These are phyloP conservation scores for Caenorhabditis tropicalis DNA, from an alignment of 1,140 invertebrate species.

Conservation along the genomic window DNA sequence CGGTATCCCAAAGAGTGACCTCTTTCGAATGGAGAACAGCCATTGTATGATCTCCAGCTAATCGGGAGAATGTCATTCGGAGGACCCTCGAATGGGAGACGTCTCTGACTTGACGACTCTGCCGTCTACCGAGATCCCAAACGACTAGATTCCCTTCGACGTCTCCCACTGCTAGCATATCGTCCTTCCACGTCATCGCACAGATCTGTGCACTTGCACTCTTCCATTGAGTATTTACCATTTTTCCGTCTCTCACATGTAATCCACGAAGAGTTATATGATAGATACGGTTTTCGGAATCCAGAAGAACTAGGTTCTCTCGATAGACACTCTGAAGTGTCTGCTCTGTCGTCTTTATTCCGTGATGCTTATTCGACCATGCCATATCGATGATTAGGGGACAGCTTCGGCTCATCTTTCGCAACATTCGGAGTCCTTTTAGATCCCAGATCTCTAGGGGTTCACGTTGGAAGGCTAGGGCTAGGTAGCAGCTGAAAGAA, in stretches of 20 bases:
- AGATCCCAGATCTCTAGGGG: constrained; percentile 71
- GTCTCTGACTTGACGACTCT: constrained; percentile 59
- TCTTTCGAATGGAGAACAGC: constrained; percentile 64
- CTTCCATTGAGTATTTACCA: constrained; percentile 72
- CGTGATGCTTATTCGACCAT: constrained; percentile 69
- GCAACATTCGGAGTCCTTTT: constrained; percentile 62
- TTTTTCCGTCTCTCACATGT: constrained; percentile 70
- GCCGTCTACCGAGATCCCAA: constrained; percentile 65
- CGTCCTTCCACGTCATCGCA: constrained; percentile 71
- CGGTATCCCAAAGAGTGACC: constrained; percentile 67
- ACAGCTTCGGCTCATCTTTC: constrained; percentile 67
- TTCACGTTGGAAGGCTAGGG: constrained; percentile 67
- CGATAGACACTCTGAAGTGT: constrained; percentile 61
- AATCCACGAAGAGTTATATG: constrained; percentile 71
- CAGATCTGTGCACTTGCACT: constrained; percentile 61
- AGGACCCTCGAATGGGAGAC: constrained; percentile 50
- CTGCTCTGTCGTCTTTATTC: constrained; percentile 60
- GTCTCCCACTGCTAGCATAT: constrained; percentile 70
- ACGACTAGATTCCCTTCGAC: constrained; percentile 63
- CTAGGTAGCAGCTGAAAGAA: constrained; percentile 67
- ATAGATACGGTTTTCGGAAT: constrained; percentile 71
- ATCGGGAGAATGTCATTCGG: constrained; percentile 62
- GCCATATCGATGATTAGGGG: constrained; percentile 71
- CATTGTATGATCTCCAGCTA: constrained; percentile 67
- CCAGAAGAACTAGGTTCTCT: constrained; percentile 70